These are phyloP conservation scores for Columba guinea DNA, from an alignment of 2,797 vertebrate species.

Conservation along the genomic window DNA sequence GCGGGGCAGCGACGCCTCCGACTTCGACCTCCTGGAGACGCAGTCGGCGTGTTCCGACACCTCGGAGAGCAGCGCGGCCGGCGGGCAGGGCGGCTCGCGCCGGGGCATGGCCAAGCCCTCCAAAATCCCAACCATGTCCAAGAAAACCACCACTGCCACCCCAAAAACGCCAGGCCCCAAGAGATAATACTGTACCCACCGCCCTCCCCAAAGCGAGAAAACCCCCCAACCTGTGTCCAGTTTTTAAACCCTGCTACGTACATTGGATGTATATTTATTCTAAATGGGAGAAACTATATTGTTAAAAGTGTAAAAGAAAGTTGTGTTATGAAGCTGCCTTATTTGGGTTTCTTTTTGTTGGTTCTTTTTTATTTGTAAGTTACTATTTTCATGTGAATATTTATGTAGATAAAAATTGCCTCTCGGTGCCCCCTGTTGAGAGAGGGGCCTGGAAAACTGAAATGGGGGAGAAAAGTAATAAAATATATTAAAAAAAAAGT, in stretches of 20 bases:
- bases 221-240: conserved; percentile 21
- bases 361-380: conserved; percentile 80
- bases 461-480: conserved; percentile 56
- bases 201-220: neutral
- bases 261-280: conserved; percentile 86
- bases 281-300: conserved; percentile 82
- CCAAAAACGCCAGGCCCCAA: conserved; percentile 87
- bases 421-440: conserved; percentile 69
- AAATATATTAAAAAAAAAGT: neutral
- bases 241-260: conserved; percentile 75
- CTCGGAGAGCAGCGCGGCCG: conserved; percentile 88
- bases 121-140: conserved; percentile 97
- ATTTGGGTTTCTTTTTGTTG: conserved; percentile 37
- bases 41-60: conserved; percentile 94
- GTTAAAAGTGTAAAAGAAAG: conserved; percentile 86
- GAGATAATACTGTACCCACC: conserved; percentile 81
- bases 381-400: conserved; percentile 87
- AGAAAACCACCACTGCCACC: conserved; percentile 84
- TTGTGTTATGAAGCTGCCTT: conserved; percentile 87
- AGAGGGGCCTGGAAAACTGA: conserved; percentile 68
- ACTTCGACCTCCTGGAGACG: conserved; percentile 92
- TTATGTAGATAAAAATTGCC: conserved; percentile 84
- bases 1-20: conserved; percentile 93
- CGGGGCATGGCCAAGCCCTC: conserved; percentile 84
- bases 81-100: conserved; percentile 80